Percentiles rank a stretch among this genome's conserved stretches.
Evolutionary conservation across 30 jellyfish, hydroid and myxozoan genomes (phyloP).

Genomic region (Calvadosia cruxmelitensis): DNA sequence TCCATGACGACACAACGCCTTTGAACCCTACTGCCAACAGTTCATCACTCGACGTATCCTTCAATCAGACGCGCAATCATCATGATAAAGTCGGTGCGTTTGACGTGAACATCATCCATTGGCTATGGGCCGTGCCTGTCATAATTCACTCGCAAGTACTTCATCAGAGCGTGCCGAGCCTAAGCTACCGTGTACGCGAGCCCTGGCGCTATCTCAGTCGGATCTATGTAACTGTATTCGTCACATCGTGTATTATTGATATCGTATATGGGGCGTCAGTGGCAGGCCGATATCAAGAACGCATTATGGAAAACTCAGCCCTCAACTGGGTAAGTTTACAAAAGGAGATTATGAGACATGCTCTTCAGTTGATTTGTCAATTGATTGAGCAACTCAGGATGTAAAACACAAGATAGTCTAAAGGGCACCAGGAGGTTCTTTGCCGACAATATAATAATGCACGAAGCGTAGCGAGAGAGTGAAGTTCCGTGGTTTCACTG

Average conservation of each 20-base stretch:
- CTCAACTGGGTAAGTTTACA: conserved; percentile 12
- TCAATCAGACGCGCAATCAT: neutral
- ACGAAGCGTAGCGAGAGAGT: too few species aligned
- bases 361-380: too few species aligned
- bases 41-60: neutral
- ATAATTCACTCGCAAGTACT: conserved; percentile 9
- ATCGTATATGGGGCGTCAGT: conserved; percentile 5
- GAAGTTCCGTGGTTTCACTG: too few species aligned
- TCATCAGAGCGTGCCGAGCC: conserved; percentile 12
- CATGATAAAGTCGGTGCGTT: neutral
- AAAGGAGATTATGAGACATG: too few species aligned
- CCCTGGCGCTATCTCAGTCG: conserved; percentile 4
- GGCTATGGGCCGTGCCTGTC: conserved; percentile 23
- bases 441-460: too few species aligned
- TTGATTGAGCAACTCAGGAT: too few species aligned
- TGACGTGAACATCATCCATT: neutral
- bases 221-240: neutral
- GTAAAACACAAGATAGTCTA: too few species aligned
- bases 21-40: neutral
- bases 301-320: conserved; percentile 5
- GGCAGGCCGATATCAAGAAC: conserved; percentile 10
- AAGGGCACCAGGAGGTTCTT: too few species aligned
- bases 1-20: neutral
- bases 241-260: neutral
- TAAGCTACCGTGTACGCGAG: neutral